A percentile compares a stretch with the other conserved stretches of the same genome.
phyloP scores from a whole-genome alignment of 2,888 invertebrate genomes.

The Lepidochrysops patricia region DNA sequence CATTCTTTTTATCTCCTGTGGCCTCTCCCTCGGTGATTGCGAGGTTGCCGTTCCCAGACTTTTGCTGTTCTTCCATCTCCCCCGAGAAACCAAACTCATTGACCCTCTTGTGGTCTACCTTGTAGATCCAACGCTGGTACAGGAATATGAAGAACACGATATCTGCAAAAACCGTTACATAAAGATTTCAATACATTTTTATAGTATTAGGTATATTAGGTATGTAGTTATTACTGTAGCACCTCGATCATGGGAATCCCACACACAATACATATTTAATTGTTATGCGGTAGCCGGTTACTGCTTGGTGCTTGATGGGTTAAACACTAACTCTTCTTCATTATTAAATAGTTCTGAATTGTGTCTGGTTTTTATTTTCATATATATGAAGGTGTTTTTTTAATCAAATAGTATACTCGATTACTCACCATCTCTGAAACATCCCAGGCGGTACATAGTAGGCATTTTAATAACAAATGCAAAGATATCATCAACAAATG shows the following conservation, averaged over 20 bases:
- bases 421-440: slow-evolving; percentile 92
- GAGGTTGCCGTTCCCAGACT: slow-evolving; percentile 43
- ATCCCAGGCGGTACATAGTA: slow-evolving; percentile 97
- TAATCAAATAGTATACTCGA: slow-evolving; percentile 5
- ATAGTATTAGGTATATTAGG: no score
- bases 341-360: no score
- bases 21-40: slow-evolving; percentile 50
- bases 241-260: no score
- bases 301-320: no score
- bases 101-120: slow-evolving; percentile 93
- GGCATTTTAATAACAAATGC: slow-evolving; percentile 99
- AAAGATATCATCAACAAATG: slow-evolving; percentile 99
- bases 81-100: slow-evolving; percentile 99
- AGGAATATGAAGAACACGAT: slow-evolving; percentile 99
- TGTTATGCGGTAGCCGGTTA: background rate
- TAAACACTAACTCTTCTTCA: no score
- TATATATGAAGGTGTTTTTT: no score
- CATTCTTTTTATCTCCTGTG: slow-evolving; percentile 59
- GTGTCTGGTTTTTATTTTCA: no score
- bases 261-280: no score
- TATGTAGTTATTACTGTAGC: no score
- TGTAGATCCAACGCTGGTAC: slow-evolving; percentile 99
- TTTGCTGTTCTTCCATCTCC: slow-evolving; percentile 84
- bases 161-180: slow-evolving; percentile 74
- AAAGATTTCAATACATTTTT: slow-evolving; percentile 6